Base-by-base conservation (phyloP, 2,888 invertebrate species). In the Ramazzottius varieornatus region DNA sequence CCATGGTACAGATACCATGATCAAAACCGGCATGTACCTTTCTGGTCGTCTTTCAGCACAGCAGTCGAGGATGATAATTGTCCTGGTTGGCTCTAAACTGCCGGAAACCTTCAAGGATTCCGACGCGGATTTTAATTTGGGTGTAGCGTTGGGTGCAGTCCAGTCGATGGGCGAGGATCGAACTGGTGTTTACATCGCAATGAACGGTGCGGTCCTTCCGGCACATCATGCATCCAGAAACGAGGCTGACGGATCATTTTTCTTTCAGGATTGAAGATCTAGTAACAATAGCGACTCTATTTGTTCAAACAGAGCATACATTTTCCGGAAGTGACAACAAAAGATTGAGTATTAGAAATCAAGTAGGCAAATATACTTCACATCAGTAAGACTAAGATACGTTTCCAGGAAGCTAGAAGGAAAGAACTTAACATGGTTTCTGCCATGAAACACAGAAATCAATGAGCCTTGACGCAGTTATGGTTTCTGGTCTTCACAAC, bases 41-140 rank as follows among this genome's bases (percentile, higher is more conserved):
- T 64, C 68, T 4, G 65, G n/a, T 13, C 54, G 65, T 8, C 8
- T 40, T n/a, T n/a, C n/a, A n/a, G n/a, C n/a, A n/a, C n/a, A n/a
- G 20, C 40, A 13, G 40, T 40, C 8, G 40, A 20, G 40, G 40
- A 8, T 40, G 8, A 20, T 40, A 20, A 20, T 40, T 8, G 40
- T 40, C 40, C 8, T 40, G 40, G 20, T 20, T 8, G 40, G 40
- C 20, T 8, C 40, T 8, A 8, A 20, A 40, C 40, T 13, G 40
- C 72, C 72, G 1, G 72, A 71, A 66, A 68, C 68, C 4, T 69
- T 72, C 66, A 69, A 70, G 64, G 68, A 70, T 65, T 67, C 71
- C 1, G 72, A 72, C 65, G 72, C 72, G 1, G 71, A 72, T 32
- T 71, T 72, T 64, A 71, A 71, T 46, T 65, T 72, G 1, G 72